Conservation (phyloP, 2,113 vertebrate genomes). For the Cheirogaleus medius region DNA sequence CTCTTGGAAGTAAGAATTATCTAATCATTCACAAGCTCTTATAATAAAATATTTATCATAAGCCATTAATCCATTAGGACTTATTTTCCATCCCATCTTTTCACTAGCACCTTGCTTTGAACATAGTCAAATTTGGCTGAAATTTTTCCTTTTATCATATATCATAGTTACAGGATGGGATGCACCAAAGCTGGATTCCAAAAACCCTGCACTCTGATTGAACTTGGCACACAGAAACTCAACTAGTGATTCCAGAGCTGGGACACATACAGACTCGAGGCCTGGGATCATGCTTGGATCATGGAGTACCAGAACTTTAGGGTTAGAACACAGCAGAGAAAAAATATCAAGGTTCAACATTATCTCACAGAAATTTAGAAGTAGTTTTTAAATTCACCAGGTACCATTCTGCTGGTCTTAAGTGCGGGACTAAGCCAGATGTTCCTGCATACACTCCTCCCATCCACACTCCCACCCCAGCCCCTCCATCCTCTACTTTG, state of each 20-base stretch:
- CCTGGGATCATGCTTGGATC: slow-evolving; percentile 79
- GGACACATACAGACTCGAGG: slow-evolving; percentile 72
- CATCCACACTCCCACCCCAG: accelerated
- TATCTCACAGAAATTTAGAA: not conserved
- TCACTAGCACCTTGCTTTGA: slow-evolving; percentile 87
- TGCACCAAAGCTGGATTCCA: slow-evolving; percentile 80
- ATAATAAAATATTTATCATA: slow-evolving; percentile 87
- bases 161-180: slow-evolving; percentile 85
- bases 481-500: not conserved
- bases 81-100: slow-evolving; percentile 85
- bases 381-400: not conserved
- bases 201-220: slow-evolving; percentile 87
- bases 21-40: slow-evolving; percentile 87
- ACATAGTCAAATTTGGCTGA: slow-evolving; percentile 82
- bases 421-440: not conserved
- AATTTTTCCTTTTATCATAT: slow-evolving; percentile 86
- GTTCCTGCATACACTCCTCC: accelerated
- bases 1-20: slow-evolving; percentile 88
- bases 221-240: slow-evolving; percentile 85
- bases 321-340: slow-evolving; percentile 52
- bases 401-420: not conserved
- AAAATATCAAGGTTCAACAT: slow-evolving; percentile 68
- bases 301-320: slow-evolving; percentile 49
- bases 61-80: slow-evolving; percentile 86
- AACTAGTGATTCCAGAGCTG: slow-evolving; percentile 77